Evolutionary conservation across 2,113 vertebrate genomes (phyloP).

Genomic region (Astur gentilis): DNA sequence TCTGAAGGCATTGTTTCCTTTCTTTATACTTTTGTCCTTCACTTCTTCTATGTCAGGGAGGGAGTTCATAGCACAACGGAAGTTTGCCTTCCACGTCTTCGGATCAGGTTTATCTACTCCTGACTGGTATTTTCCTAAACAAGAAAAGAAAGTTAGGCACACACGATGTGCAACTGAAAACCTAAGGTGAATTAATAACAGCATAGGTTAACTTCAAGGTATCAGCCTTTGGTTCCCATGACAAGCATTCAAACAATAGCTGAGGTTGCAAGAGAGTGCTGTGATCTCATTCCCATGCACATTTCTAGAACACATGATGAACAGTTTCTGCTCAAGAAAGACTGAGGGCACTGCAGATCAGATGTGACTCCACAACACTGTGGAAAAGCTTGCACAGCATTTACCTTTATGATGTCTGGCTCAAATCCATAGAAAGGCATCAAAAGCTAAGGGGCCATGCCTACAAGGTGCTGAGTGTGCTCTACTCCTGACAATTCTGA

Average conservation of each 20-base stretch:
- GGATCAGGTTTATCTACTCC: conserved; percentile 87
- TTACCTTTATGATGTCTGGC: conserved; percentile 37
- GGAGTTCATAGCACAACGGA: conserved; percentile 90
- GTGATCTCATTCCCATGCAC: background rate
- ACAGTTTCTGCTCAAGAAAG: conserved; percentile 10
- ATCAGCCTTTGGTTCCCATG: background rate
- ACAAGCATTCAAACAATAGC: background rate
- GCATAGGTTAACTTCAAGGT: background rate
- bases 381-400: conserved; percentile 25
- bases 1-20: conserved; percentile 97
- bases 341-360: background rate
- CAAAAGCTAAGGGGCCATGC: conserved; percentile 3
- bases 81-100: conserved; percentile 92
- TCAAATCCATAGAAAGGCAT: background rate
- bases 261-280: background rate
- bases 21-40: conserved; percentile 92
- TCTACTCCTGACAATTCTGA: background rate
- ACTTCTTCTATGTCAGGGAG: conserved; percentile 90
- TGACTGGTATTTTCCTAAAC: conserved; percentile 85
- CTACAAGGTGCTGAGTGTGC: conserved; percentile 12
- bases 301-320: background rate
- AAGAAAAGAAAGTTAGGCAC: background rate
- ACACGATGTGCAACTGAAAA: background rate
- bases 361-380: background rate
- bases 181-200: background rate